These are phyloP conservation scores for Bimastos eiseni DNA, from an alignment of 2,888 invertebrate genomes.

Conservation along the genomic window DNA sequence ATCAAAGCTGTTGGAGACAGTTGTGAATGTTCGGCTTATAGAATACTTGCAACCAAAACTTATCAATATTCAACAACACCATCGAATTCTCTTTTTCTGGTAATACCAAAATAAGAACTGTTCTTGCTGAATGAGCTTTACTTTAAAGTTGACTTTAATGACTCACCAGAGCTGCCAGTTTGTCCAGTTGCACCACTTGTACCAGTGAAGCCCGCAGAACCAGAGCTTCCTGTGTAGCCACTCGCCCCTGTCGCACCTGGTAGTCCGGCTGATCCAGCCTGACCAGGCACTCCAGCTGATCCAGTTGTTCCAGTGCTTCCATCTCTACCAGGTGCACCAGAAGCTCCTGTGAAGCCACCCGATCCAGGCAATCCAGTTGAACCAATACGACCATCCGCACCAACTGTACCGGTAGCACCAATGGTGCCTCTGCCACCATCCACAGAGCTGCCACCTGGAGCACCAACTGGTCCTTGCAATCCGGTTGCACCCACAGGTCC, in stretches of 20 bases:
- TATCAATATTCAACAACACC: no score
- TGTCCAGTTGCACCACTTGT: conserved; percentile 37
- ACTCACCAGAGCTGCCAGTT: conserved; percentile 26
- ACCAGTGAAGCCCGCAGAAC: conserved; percentile 34
- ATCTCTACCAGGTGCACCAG: background rate
- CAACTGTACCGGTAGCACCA: conserved; percentile 31
- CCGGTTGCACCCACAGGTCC: conserved; percentile 36
- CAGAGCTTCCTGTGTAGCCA: background rate
- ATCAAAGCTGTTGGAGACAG: no score
- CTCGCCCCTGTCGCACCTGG: background rate
- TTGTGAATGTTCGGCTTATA: no score
- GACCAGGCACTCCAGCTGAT: background rate
- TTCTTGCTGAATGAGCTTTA: no score
- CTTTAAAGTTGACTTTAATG: background rate
- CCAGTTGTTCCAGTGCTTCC: conserved; percentile 17
- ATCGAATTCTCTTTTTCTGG: no score
- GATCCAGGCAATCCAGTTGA: conserved; percentile 38
- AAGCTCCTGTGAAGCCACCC: conserved; percentile 25
- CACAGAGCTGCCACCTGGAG: conserved; percentile 21
- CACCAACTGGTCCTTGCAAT: conserved; percentile 25
- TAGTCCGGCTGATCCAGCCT: background rate
- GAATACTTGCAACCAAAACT: no score
- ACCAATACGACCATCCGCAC: conserved; percentile 34
- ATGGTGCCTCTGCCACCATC: background rate
- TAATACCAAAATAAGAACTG: no score